Percentiles rank a stretch among this genome's conserved stretches.
Evolutionary conservation across 2,888 invertebrate species (phyloP).

Genomic region (Drosophila dives): DNA sequence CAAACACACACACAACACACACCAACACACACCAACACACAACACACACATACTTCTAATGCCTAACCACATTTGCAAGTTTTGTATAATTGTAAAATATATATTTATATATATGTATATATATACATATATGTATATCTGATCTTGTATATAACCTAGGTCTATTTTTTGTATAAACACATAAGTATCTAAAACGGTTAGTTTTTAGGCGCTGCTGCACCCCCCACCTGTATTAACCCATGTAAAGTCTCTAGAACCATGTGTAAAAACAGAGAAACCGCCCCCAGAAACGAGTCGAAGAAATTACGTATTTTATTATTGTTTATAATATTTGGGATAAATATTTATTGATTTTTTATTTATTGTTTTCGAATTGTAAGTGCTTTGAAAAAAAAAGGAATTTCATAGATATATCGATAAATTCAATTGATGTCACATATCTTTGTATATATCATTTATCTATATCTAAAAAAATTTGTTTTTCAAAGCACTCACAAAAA

Average conservation of each 20-base stretch:
- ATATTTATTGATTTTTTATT: background rate
- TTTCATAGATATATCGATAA: background rate
- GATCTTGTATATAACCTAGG: constrained; percentile 59
- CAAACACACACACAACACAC: background rate
- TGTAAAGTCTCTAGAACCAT: constrained; percentile 22
- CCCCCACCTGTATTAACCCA: constrained; percentile 33
- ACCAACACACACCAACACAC: background rate
- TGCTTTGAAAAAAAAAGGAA: background rate
- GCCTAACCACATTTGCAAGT: constrained; percentile 62
- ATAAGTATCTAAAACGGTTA: constrained; percentile 32
- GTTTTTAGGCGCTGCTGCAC: constrained; percentile 30
- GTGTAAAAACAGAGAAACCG: background rate
- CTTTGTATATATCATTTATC: background rate
- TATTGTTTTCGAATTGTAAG: background rate
- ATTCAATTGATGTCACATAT: background rate
- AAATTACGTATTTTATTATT: background rate
- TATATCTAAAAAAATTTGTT: background rate
- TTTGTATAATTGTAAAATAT: background rate
- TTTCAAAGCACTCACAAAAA: background rate
- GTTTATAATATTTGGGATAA: constrained; percentile 11
- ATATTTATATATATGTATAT: constrained; percentile 8
- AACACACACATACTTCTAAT: constrained; percentile 7
- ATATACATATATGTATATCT: background rate
- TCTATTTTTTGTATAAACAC: constrained; percentile 56
- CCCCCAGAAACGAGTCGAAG: background rate